Conservation (phyloP, 2,888 invertebrate genomes). For the Aradus depressus region DNA sequence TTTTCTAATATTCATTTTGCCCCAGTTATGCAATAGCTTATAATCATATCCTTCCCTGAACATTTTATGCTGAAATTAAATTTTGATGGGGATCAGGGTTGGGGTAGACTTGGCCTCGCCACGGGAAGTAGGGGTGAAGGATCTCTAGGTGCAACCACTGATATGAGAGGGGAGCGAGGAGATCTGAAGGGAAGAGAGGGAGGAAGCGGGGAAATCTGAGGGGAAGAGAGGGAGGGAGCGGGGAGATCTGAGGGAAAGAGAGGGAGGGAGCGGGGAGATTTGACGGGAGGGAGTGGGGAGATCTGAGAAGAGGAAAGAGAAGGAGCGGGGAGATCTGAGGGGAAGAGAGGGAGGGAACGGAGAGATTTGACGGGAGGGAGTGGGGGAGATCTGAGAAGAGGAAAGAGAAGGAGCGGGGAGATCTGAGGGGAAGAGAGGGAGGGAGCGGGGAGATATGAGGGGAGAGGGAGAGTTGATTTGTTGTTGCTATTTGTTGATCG, state of each 20-base stretch:
- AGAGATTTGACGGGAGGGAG: neutral
- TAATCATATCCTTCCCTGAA: too few relatives aligned
- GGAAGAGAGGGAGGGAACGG: neutral
- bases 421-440: neutral
- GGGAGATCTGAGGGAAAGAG: slow-evolving; percentile 4
- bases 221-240: neutral
- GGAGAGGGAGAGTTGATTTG: slow-evolving; percentile 5
- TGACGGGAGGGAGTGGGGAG: slow-evolving; percentile 1
- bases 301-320: neutral
- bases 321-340: neutral
- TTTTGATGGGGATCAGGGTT: too few relatives aligned
- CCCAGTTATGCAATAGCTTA: too few relatives aligned
- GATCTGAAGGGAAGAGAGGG: too few relatives aligned
- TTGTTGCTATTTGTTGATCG: slow-evolving; percentile 12
- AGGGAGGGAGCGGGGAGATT: neutral
- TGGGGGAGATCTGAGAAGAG: neutral
- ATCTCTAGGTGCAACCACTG: too few relatives aligned
- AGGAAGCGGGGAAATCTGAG: too few relatives aligned
- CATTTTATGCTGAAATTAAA: too few relatives aligned
- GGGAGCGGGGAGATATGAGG: too few relatives aligned
- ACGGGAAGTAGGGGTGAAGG: too few relatives aligned
- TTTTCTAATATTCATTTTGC: too few relatives aligned
- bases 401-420: neutral
- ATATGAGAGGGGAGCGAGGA: too few relatives aligned
- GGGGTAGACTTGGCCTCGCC: too few relatives aligned